Evolutionary conservation across 2,888 invertebrate genomes (phyloP).

Genomic region (Anoncus sp.): DNA sequence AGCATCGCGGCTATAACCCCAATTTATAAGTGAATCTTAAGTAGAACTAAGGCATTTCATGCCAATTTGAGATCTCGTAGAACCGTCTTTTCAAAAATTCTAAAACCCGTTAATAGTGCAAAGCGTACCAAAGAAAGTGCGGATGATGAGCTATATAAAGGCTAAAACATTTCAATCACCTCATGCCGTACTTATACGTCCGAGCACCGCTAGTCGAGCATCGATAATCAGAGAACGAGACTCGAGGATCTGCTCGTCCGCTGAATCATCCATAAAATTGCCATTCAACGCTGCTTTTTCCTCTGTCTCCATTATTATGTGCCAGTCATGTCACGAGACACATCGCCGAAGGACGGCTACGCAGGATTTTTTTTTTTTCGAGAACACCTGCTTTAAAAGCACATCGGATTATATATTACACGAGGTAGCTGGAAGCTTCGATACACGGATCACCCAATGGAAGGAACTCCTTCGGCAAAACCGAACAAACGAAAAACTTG

Average conservation of each 20-base stretch:
- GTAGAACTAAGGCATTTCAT: no score
- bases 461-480: neutral
- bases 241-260: conserved; percentile 64
- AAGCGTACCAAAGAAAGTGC: no score
- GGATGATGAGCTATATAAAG: no score
- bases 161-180: no score
- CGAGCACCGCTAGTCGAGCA: conserved; percentile 22
- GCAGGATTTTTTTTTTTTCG: conserved; percentile 36
- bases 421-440: neutral
- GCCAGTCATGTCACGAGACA: conserved; percentile 51
- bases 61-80: no score
- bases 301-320: conserved; percentile 18
- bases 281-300: conserved; percentile 79
- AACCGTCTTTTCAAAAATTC: no score
- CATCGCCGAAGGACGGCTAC: conserved; percentile 53
- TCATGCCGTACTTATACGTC: no score
- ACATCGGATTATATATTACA: conserved; percentile 49
- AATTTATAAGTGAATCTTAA: no score
- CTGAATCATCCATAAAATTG: conserved; percentile 79
- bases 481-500: neutral
- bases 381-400: conserved; percentile 79
- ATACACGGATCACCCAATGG: conserved; percentile 1
- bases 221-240: conserved; percentile 31
- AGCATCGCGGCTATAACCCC: no score
- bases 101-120: no score